A percentile compares a stretch with the other conserved stretches of the same genome.
These are phyloP conservation scores for Lithodes maja DNA, from an alignment of 2,888 invertebrate genomes.

Conservation along the genomic window DNA sequence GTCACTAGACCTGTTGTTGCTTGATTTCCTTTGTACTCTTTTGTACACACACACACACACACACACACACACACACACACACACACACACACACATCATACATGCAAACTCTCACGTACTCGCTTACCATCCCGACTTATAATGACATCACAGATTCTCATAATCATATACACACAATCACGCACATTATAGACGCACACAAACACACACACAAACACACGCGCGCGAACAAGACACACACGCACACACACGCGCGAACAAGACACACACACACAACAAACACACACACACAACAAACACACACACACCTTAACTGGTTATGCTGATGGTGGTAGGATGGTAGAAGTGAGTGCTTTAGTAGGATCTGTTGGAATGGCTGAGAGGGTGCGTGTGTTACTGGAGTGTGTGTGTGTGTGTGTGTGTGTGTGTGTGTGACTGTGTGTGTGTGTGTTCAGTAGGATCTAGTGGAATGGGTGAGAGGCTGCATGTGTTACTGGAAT, in stretches of 20 bases:
- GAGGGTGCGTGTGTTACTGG: too few relatives aligned
- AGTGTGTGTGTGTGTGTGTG: too few relatives aligned
- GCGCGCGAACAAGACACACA: constrained; percentile 31
- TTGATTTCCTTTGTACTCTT: background rate
- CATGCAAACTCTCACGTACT: background rate
- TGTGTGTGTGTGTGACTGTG: too few relatives aligned
- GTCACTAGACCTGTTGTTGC: too few relatives aligned
- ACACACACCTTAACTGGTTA: background rate
- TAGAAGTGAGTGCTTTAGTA: too few relatives aligned
- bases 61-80: background rate
- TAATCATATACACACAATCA: background rate
- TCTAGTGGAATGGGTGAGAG: too few relatives aligned
- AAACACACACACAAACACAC: constrained; percentile 42
- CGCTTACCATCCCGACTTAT: background rate
- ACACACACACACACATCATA: background rate
- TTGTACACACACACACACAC: background rate
- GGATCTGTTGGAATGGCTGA: too few relatives aligned
- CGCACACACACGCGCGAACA: constrained; percentile 36
- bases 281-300: background rate
- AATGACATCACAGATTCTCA: background rate
- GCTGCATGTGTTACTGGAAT: too few relatives aligned
- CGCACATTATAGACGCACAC: constrained; percentile 10
- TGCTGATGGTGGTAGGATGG: too few relatives aligned
- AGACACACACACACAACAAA: constrained; percentile 26
- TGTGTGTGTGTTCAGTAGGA: too few relatives aligned